These are phyloP conservation scores for Erythrocebus patas DNA, from an alignment of 2,113 vertebrate genomes.

Conservation along the genomic window DNA sequence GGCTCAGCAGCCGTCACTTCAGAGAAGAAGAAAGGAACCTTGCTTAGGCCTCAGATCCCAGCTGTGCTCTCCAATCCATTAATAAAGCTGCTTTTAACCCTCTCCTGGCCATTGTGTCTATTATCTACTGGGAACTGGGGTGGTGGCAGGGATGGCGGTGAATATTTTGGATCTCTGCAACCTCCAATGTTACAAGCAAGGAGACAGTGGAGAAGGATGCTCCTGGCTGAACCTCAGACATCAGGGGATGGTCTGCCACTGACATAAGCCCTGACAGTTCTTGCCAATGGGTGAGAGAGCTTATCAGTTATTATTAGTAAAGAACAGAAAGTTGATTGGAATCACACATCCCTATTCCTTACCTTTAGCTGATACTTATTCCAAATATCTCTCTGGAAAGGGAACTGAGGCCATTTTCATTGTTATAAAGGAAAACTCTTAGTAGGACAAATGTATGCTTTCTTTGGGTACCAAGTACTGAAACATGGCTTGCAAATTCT, in stretches of 20 bases:
- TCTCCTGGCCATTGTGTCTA: slow-evolving; percentile 12
- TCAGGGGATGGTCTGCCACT: not conserved
- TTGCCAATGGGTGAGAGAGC: not conserved
- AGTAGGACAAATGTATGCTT: not conserved
- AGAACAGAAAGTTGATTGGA: not conserved
- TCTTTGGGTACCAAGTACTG: not conserved
- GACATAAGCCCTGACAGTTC: not conserved
- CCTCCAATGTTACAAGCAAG: not conserved
- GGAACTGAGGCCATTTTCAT: not conserved
- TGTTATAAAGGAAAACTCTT: not conserved
- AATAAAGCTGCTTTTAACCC: slow-evolving; percentile 68
- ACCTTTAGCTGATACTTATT: not conserved
- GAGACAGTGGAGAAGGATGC: not conserved
- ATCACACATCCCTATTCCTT: not conserved
- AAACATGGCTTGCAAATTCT: not conserved
- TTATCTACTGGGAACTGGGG: not conserved
- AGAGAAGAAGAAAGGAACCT: slow-evolving; percentile 46
- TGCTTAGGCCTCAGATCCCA: not conserved
- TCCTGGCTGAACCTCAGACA: not conserved
- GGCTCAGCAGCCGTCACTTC: slow-evolving; percentile 38
- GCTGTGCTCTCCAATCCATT: slow-evolving; percentile 1
- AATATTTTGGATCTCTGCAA: not conserved
- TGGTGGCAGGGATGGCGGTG: not conserved
- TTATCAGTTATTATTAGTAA: not conserved
- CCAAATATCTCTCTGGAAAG: not conserved